Percentiles rank a stretch among this genome's conserved stretches.
These are phyloP conservation scores for Labrus mixtus DNA, from an alignment of 2,113 vertebrate genomes.

Conservation along the genomic window DNA sequence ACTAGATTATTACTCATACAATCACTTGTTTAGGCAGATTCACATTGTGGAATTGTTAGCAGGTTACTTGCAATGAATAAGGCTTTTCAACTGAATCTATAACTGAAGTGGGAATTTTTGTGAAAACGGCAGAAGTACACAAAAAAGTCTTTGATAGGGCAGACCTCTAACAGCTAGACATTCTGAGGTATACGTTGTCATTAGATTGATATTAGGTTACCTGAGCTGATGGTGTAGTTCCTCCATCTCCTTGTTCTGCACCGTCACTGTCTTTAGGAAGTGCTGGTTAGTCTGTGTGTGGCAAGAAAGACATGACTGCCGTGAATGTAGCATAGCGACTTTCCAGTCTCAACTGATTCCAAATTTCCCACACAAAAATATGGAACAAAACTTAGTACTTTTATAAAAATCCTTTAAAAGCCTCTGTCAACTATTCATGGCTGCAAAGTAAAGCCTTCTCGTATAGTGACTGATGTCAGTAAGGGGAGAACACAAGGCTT, in stretches of 20 bases:
- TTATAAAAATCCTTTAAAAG: background rate
- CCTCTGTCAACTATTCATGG: slow-evolving; percentile 23
- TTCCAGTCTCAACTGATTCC: slow-evolving; percentile 1
- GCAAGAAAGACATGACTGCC: slow-evolving; percentile 74
- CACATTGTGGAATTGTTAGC: no score
- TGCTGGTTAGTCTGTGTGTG: slow-evolving; percentile 90
- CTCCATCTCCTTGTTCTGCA: slow-evolving; percentile 89
- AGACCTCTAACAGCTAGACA: background rate
- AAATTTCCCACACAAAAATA: background rate
- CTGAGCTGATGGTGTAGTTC: slow-evolving; percentile 88
- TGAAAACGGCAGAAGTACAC: no score
- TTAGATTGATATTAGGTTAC: slow-evolving; percentile 74
- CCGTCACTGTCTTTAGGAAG: slow-evolving; percentile 88
- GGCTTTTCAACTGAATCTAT: no score
- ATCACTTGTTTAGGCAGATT: no score
- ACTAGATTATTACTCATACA: no score
- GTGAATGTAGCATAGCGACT: slow-evolving; percentile 68
- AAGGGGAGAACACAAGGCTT: slow-evolving; percentile 50
- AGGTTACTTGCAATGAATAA: no score
- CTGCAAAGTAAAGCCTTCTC: slow-evolving; percentile 13
- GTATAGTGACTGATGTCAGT: slow-evolving; percentile 25
- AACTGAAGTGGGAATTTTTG: no score
- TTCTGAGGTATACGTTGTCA: background rate
- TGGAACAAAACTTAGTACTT: slow-evolving; percentile 1
- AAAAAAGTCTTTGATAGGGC: background rate